Conservation (phyloP, 2,888 invertebrate species). For the Adelphocoris suturalis region DNA sequence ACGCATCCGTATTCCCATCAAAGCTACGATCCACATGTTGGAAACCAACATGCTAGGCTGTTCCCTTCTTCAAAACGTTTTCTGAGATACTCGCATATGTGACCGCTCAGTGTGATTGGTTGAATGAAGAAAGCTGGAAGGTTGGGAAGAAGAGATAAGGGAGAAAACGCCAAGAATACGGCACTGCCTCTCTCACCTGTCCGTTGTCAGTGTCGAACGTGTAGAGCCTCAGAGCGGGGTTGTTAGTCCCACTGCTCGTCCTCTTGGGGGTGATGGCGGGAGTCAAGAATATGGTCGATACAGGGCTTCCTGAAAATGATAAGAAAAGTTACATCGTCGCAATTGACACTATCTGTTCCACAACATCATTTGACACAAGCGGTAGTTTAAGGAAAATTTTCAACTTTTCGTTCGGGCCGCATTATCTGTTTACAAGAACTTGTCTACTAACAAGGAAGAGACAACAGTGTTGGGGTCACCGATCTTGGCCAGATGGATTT, state of each 20-base stretch:
- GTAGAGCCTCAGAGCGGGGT: slow-evolving; percentile 92
- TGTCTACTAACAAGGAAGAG: no score
- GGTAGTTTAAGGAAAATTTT: neutral
- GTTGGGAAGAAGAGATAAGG: neutral
- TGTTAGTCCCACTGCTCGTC: slow-evolving; percentile 88
- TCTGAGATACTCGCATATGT: no score
- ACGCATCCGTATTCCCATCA: no score
- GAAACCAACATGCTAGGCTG: neutral
- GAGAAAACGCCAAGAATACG: slow-evolving; percentile 21
- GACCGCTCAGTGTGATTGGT: neutral
- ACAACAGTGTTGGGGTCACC: no score
- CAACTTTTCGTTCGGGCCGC: neutral
- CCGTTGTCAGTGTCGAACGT: slow-evolving; percentile 93
- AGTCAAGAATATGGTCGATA: slow-evolving; percentile 90
- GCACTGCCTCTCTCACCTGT: slow-evolving; percentile 82
- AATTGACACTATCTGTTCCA: slow-evolving; percentile 1
- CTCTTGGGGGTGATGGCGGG: slow-evolving; percentile 94
- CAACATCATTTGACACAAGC: neutral
- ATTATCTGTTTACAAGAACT: no score
- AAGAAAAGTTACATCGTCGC: slow-evolving; percentile 14
- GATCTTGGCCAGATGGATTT: no score
- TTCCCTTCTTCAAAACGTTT: neutral
- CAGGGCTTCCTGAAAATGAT: slow-evolving; percentile 84
- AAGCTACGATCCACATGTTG: no score
- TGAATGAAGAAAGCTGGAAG: slow-evolving; percentile 9